Conservation (phyloP, 1,140 invertebrate species). For the Artemia franciscana region DNA sequence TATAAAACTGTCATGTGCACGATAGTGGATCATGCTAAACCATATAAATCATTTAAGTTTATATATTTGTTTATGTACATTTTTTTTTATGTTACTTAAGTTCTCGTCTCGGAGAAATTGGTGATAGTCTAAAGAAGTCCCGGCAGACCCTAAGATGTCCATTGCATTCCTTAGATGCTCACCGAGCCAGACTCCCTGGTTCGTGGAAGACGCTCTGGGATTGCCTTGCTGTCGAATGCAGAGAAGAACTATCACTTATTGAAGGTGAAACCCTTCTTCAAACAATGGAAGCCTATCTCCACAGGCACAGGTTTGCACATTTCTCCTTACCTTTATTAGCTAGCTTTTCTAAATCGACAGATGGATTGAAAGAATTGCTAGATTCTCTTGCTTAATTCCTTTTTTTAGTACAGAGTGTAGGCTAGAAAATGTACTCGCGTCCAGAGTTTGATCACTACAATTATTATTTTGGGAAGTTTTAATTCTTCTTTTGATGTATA, state of each 20-base stretch:
- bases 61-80: no score
- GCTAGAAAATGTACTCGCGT: no score
- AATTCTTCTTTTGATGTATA: no score
- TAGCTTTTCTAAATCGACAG: background rate
- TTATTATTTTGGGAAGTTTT: no score
- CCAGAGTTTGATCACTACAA: no score
- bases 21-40: constrained; percentile 2
- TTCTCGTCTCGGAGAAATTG: constrained; percentile 19
- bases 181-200: constrained; percentile 33
- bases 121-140: constrained; percentile 54
- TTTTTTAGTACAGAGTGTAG: background rate
- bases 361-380: background rate
- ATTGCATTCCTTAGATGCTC: constrained; percentile 63
- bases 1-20: no score
- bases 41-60: no score
- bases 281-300: constrained; percentile 63
- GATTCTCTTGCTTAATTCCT: background rate
- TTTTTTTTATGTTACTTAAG: no score
- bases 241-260: constrained; percentile 60
- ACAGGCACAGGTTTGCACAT: constrained; percentile 44
- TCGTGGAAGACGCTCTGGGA: constrained; percentile 45
- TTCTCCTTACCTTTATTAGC: background rate
- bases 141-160: constrained; percentile 66
- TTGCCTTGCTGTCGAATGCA: constrained; percentile 53
- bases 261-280: constrained; percentile 53